Base-by-base conservation (phyloP, 1,140 invertebrate species). In the Cepaea nemoralis region DNA sequence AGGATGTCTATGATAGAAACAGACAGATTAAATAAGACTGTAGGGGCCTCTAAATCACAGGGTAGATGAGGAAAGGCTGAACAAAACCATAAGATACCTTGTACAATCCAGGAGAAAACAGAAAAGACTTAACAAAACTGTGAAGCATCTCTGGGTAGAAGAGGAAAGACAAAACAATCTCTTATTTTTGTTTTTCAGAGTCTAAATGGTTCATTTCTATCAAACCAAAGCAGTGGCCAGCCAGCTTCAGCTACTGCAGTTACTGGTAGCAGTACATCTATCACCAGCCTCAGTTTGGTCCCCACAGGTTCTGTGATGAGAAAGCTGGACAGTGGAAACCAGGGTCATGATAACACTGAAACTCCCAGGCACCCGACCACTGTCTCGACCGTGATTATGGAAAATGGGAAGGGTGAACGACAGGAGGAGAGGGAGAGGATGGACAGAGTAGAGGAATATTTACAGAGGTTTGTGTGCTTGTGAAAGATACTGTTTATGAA, bases 391-490 rank as follows among this genome's bases (percentile, higher is more conserved):
- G 33, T 5, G 1, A 10, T 35, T 14, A 5, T 27, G 10, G 73
- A 78, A 39, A 42, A 5, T 80, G 16, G 45, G 19, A 63, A 40
- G n/a, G 40, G 39, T 73, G 42, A 69, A 19, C 33, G 24, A 24
- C n/a, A 48, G 6, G 73, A 69, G 8, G 40, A 77, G 42, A 37
- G 24, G 39, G 37, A 67, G 31, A 55, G 48, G 73, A 82, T 77
- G 63, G 73, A 69, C 80, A 75, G 80, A 45, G 79, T 85, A 42
- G 83, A 85, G 70, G 83, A 85, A 63, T 85, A 85, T 50, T 75
- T 85, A 33, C 76, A 84, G 39, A 83, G 82, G 84, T 85, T 50
- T 22, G 63, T 69, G 8, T 31, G 6, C 37, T 5, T 10, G 27
- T 10, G 19, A 45, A 8, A 45, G 42, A 45, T 45, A 19, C 42